A percentile compares a stretch with the other conserved stretches of the same genome.
phyloP scores from a whole-genome alignment of 2,888 invertebrate species.

The Catocala fraxini region DNA sequence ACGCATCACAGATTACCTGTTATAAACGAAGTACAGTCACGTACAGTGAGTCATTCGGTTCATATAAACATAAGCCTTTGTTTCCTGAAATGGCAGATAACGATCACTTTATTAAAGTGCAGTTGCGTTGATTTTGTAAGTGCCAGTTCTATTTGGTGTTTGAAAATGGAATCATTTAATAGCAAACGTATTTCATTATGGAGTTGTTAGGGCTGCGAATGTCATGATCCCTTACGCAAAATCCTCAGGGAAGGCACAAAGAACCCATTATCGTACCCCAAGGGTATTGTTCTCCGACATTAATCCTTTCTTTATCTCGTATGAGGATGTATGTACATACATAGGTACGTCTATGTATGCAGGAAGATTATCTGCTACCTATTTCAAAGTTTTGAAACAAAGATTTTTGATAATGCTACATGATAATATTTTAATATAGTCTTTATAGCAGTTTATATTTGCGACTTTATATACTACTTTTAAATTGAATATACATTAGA shows the following conservation, averaged over 20 bases:
- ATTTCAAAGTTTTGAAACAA: too few relatives aligned
- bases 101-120: slow-evolving; percentile 33
- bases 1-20: slow-evolving; percentile 64
- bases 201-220: neutral
- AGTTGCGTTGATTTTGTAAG: slow-evolving; percentile 16
- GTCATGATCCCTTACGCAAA: neutral
- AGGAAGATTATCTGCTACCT: too few relatives aligned
- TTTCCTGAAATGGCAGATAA: slow-evolving; percentile 45
- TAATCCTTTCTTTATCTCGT: neutral
- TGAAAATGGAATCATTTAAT: slow-evolving; percentile 6
- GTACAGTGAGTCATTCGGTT: slow-evolving; percentile 61
- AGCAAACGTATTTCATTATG: slow-evolving; percentile 3
- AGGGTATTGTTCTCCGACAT: neutral
- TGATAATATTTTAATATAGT: too few relatives aligned
- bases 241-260: neutral
- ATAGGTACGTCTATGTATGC: too few relatives aligned
- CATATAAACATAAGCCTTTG: slow-evolving; percentile 35
- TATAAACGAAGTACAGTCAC: slow-evolving; percentile 73
- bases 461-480: too few relatives aligned
- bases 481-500: too few relatives aligned
- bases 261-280: neutral
- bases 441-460: too few relatives aligned
- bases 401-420: too few relatives aligned
- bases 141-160: slow-evolving; percentile 2
- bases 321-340: neutral